Base-by-base conservation (phyloP, 1,140 invertebrate species). In the Trinorchestia longiramus region DNA sequence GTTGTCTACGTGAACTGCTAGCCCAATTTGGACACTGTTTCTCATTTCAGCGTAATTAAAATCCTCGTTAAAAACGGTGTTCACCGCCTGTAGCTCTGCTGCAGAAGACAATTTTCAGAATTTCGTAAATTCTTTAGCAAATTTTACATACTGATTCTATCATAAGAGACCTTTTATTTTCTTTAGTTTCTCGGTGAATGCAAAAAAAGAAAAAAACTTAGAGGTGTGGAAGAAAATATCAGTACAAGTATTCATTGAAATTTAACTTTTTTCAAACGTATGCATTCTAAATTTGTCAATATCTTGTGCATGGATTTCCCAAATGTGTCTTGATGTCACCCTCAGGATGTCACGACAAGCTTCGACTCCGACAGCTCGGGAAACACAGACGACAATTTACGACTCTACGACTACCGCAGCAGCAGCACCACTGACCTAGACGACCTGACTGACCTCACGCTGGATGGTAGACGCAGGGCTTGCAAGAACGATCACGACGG, bases 371-470 rank as follows among this genome's bases (percentile, higher is more conserved):
- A 94, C 92, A 94, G 92, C 40, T 94, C 92, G 19, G 92, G 92
- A 1, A 94, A 43, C 43, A 94, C 92, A 6, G 92, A 94, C 45
- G 92, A 94, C 40, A 94, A 94, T 45, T n/a, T 94, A 43, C 92
- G 44, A 43, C 92, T 45, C 11, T 94, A 94, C 92, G 92, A 94
- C 92, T 45, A 94, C 92, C 92, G 43, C 92, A 94, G 92, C 92
- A 94, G 92, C 92, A 94, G 92, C 44, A 94, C 92, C 43, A 94
- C 92, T 1, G 92, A 94, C 44, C 92, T 94, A 28, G 92, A 94
- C 36, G 92, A 94, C 92, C 92, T 94, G 3, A 94, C 92, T 19
- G 92, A 94, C 92, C 92, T 94, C 36, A 94, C 92, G 19, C 44
- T 94, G 43, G 92, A 94, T 44, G 92, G 92, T 0, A 8, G 92